Base-by-base conservation (phyloP, 2,113 vertebrate species). In the Aplodontia rufa region DNA sequence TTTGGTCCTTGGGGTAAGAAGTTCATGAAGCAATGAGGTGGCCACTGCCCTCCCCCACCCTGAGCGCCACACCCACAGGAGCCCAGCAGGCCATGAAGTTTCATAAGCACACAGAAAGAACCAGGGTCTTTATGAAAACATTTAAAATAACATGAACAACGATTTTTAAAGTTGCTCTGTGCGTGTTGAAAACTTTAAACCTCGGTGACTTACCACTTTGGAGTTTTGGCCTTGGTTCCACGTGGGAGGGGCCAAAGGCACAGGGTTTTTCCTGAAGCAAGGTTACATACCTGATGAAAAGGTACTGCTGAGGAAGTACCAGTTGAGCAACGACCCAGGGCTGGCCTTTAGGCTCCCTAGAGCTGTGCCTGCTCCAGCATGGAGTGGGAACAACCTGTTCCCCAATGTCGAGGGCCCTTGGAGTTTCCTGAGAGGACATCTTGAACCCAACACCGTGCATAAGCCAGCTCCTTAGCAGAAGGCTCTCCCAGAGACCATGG, bases 321-420 rank as follows among this genome's bases (percentile, higher is more conserved):
- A 45, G 32, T 1, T 1, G 49, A 58, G 19, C 0, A 1, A 51
- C 1, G 11, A 14, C 32, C 22, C 58, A 60, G n/a, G 20, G 1
- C 35, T 12, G 19, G 60, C 37, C 11, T 19, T 3, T 2, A 8
- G 11, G 42, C 37, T 30, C 8, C 0, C 16, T 64, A 0, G 0
- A 72, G 66, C 40, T 13, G 6, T 4, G 3, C 28, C 0, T 55
- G 17, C 11, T 14, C 2, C 8, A 19, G 5, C 0, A 0, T 20
- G 58, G 24, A n/a, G 40, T 2, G 6, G 51, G 42, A 45, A 17
- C 14, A 20, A 5, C 20, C 47, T 13, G 35, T 5, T 17, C 9
- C 4, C 19, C 3, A 2, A 11, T 22, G 0, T 0, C 0, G 16
- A 40, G 66, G 16, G n/a, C 7, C 22, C 10, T 32, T 0, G 1